These are phyloP conservation scores for Bovichtus diacanthus DNA, from an alignment of 2,797 vertebrate species.

Conservation along the genomic window DNA sequence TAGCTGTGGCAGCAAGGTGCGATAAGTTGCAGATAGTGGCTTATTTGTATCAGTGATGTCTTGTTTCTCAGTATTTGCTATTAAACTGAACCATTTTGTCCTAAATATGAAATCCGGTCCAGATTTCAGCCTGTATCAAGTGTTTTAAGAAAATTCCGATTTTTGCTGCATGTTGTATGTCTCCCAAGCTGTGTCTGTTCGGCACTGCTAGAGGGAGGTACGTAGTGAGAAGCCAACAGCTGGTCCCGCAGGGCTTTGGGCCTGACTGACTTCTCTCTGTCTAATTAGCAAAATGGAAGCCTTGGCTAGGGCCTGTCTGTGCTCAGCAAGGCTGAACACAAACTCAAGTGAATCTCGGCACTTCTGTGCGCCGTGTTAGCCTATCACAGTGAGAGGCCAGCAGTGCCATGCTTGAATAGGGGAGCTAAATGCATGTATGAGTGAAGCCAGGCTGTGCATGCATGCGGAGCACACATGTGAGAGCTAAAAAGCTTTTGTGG, in stretches of 20 bases:
- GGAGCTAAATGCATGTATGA: slow-evolving; percentile 58
- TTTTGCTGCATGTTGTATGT: slow-evolving; percentile 50
- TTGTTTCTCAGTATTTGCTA: slow-evolving; percentile 9
- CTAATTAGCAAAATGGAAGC: slow-evolving; percentile 85
- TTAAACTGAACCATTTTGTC: neutral
- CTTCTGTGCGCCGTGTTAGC: slow-evolving; percentile 56
- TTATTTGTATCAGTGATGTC: slow-evolving; percentile 27
- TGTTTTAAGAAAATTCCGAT: slow-evolving; percentile 21
- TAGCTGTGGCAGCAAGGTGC: slow-evolving; percentile 97
- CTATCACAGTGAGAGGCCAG: slow-evolving; percentile 48
- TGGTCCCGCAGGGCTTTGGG: slow-evolving; percentile 77
- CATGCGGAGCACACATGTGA: slow-evolving; percentile 52
- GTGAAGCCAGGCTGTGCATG: slow-evolving; percentile 48
- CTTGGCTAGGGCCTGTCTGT: slow-evolving; percentile 75
- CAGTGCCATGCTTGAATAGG: slow-evolving; percentile 46
- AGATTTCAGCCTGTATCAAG: slow-evolving; percentile 13
- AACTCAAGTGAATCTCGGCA: slow-evolving; percentile 68
- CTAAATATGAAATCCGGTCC: slow-evolving; percentile 19
- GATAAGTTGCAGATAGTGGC: slow-evolving; percentile 34
- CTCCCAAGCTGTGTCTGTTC: slow-evolving; percentile 47
- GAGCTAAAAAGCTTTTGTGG: slow-evolving; percentile 56
- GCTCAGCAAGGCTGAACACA: slow-evolving; percentile 80
- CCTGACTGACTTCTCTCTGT: slow-evolving; percentile 83
- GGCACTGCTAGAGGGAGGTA: slow-evolving; percentile 56
- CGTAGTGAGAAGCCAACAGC: slow-evolving; percentile 71